These are phyloP conservation scores for Rotaria socialis DNA, from an alignment of 2,888 invertebrate genomes.

Conservation along the genomic window DNA sequence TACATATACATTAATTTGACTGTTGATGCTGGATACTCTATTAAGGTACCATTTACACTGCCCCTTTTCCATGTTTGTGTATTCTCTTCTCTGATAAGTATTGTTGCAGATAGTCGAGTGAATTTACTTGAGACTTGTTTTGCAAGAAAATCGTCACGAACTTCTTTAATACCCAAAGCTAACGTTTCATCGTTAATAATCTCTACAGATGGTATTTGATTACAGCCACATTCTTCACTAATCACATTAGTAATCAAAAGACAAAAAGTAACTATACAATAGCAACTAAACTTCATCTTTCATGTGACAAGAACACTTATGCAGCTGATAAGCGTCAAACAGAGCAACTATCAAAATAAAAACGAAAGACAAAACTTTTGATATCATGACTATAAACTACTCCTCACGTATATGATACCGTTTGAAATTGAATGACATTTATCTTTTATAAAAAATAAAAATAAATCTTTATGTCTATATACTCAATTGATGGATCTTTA, in stretches of 20 bases:
- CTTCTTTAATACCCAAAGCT: background rate
- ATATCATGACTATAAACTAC: background rate
- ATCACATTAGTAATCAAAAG: background rate
- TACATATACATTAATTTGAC: slow-evolving; percentile 27
- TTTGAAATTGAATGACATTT: background rate
- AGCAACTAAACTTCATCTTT: background rate
- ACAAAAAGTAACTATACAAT: background rate
- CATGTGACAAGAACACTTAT: background rate
- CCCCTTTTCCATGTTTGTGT: background rate
- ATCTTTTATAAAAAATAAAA: background rate
- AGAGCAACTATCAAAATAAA: background rate
- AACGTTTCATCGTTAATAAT: background rate
- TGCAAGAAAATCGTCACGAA: background rate
- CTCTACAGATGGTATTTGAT: background rate
- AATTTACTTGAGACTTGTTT: background rate
- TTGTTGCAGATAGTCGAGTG: slow-evolving; percentile 9
- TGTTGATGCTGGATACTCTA: slow-evolving; percentile 21
- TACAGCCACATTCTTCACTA: slow-evolving; percentile 24
- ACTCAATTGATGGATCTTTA: background rate
- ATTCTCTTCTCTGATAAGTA: background rate
- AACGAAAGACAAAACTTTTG: background rate
- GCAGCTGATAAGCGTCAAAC: background rate
- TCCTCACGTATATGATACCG: background rate
- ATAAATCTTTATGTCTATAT: background rate
- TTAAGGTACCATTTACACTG: background rate